phyloP scores from a whole-genome alignment of 1,140 invertebrate species.

The Cydia amplana region DNA sequence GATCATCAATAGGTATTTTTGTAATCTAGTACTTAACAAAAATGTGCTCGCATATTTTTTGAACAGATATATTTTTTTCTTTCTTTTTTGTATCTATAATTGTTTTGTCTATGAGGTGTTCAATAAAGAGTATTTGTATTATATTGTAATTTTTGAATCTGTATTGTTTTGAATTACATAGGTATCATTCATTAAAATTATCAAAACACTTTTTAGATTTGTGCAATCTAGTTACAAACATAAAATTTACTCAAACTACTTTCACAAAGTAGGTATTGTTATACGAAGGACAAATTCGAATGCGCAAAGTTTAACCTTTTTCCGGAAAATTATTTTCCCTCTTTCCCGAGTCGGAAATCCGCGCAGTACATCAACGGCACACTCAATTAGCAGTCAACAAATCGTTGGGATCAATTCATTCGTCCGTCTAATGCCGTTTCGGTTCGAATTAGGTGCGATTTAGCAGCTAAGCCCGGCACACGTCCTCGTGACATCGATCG shows the following conservation, averaged over 20 bases:
- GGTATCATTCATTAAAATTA: conserved; percentile 20
- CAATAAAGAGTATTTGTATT: too few species aligned
- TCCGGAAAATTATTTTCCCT: neutral
- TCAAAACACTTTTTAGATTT: too few species aligned
- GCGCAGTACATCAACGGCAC: conserved; percentile 56
- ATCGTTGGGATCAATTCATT: conserved; percentile 76
- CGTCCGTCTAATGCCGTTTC: conserved; percentile 75
- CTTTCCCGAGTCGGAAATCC: conserved; percentile 32
- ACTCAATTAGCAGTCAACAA: conserved; percentile 72
- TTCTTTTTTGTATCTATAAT: too few species aligned
- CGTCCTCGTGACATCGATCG: conserved; percentile 81
- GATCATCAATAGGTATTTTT: too few species aligned
- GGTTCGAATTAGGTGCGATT: conserved; percentile 76
- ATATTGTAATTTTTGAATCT: too few species aligned
- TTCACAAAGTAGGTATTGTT: conserved; percentile 33
- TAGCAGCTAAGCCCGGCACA: conserved; percentile 77
- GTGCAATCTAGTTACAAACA: too few species aligned
- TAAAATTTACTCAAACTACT: too few species aligned
- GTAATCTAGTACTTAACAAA: too few species aligned
- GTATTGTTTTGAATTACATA: conserved; percentile 34
- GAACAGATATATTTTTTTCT: too few species aligned
- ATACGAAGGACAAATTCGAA: neutral
- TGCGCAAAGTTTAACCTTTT: neutral
- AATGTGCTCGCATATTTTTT: too few species aligned
- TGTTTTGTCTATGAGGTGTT: too few species aligned